A percentile compares a stretch with the other conserved stretches of the same genome.
Evolutionary conservation across 2,888 invertebrate species (phyloP).

Genomic region (Lumbricus terrestris): DNA sequence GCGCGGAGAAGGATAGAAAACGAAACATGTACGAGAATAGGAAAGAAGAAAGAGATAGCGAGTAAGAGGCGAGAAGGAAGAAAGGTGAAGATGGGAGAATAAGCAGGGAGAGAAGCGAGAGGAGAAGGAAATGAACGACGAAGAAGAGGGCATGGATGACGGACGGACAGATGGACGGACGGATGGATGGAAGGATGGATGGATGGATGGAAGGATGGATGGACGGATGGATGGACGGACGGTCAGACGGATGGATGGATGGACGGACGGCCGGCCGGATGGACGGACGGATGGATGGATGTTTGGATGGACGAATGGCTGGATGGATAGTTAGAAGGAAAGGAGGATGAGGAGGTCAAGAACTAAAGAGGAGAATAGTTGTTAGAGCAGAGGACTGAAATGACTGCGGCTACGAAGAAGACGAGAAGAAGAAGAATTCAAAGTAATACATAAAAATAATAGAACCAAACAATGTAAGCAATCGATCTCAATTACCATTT

Average conservation of each 20-base stretch:
- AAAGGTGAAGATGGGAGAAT: background rate
- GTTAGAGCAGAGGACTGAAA: background rate
- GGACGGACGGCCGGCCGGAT: background rate
- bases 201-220: slow-evolving; percentile 3
- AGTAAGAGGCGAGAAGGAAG: background rate
- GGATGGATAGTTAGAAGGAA: background rate
- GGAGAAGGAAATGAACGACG: background rate
- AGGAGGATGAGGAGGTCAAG: background rate
- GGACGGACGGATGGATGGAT: background rate
- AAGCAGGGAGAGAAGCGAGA: background rate
- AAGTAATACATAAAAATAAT: background rate
- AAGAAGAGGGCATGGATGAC: background rate
- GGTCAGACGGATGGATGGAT: background rate
- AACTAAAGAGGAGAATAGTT: background rate
- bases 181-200: background rate
- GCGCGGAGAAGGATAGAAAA: background rate
- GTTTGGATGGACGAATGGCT: background rate
- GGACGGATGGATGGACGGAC: background rate
- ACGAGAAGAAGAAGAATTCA: background rate
- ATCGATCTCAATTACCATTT: background rate
- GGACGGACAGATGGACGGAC: background rate
- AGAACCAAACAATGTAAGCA: background rate
- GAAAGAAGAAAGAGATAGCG: background rate
- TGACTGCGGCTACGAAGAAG: background rate
- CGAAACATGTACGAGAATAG: background rate